Evolutionary conservation across 2,888 invertebrate genomes (phyloP).

Genomic region (Cetonia aurata): DNA sequence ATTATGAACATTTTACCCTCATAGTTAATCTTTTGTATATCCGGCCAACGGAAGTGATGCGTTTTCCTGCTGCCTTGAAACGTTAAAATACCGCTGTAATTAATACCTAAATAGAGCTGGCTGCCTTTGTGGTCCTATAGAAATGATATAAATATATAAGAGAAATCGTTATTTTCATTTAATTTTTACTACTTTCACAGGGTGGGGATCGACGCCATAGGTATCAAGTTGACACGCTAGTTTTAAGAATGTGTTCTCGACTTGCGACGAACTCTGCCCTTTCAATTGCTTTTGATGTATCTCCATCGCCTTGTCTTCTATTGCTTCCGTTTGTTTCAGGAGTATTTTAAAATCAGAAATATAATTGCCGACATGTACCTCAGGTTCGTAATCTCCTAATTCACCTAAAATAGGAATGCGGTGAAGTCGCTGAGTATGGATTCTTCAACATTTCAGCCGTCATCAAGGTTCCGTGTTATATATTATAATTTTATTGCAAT

Average conservation of each 20-base stretch:
- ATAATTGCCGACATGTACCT: slow-evolving; percentile 89
- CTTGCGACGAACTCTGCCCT: slow-evolving; percentile 87
- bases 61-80: slow-evolving; percentile 94
- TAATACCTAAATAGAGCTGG: slow-evolving; percentile 94
- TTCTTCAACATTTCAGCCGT: neutral
- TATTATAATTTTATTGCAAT: no score
- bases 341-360: slow-evolving; percentile 92
- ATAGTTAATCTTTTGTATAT: slow-evolving; percentile 96
- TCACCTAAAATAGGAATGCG: slow-evolving; percentile 88
- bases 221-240: slow-evolving; percentile 94
- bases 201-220: slow-evolving; percentile 98
- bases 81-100: slow-evolving; percentile 94
- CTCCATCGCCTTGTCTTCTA: slow-evolving; percentile 94
- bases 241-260: slow-evolving; percentile 91
- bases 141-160: slow-evolving; percentile 37
- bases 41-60: slow-evolving; percentile 96
- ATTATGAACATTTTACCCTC: slow-evolving; percentile 98
- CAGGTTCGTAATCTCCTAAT: slow-evolving; percentile 93
- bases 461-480: no score
- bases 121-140: slow-evolving; percentile 91
- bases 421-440: no score
- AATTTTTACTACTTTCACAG: slow-evolving; percentile 83
- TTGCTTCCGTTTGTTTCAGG: slow-evolving; percentile 90
- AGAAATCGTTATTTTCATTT: neutral
- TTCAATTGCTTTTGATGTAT: slow-evolving; percentile 89